phyloP scores from a whole-genome alignment of 1,140 invertebrate species.

The Sitobion miscanthi region DNA sequence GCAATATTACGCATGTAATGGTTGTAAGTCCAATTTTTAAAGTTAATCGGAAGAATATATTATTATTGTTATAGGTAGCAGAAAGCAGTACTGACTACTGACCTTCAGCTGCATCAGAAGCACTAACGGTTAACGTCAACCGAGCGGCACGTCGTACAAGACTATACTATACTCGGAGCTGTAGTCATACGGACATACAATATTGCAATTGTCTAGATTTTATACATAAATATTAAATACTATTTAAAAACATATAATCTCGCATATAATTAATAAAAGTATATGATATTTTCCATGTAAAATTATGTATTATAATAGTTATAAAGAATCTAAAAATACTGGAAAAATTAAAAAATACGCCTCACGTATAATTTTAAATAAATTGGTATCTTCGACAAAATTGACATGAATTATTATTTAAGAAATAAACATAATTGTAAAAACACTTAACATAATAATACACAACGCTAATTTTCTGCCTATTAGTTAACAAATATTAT shows the following conservation, averaged over 20 bases:
- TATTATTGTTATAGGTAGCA: not conserved
- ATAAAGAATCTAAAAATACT: not conserved
- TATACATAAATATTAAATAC: constrained; percentile 3
- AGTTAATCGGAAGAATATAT: constrained; percentile 1
- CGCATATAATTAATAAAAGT: not conserved
- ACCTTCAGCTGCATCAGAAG: constrained; percentile 33
- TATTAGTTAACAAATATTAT: not conserved
- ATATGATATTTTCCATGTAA: not conserved
- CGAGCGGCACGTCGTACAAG: not conserved
- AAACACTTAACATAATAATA: not conserved
- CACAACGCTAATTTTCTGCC: not conserved
- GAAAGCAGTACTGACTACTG: not conserved
- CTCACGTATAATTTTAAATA: not conserved
- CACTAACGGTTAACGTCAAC: constrained; percentile 45
- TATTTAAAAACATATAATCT: not conserved
- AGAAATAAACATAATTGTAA: not conserved
- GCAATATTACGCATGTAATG: not conserved
- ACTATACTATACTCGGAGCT: not conserved
- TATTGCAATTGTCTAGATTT: not conserved
- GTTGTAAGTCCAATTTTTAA: not conserved
- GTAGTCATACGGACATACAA: not conserved
- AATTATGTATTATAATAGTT: not conserved
- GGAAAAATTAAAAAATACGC: not conserved
- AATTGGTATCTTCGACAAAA: not conserved
- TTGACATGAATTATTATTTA: not conserved